Base-by-base conservation (phyloP, 2,113 vertebrate genomes). In the Rhombomys opimus region DNA sequence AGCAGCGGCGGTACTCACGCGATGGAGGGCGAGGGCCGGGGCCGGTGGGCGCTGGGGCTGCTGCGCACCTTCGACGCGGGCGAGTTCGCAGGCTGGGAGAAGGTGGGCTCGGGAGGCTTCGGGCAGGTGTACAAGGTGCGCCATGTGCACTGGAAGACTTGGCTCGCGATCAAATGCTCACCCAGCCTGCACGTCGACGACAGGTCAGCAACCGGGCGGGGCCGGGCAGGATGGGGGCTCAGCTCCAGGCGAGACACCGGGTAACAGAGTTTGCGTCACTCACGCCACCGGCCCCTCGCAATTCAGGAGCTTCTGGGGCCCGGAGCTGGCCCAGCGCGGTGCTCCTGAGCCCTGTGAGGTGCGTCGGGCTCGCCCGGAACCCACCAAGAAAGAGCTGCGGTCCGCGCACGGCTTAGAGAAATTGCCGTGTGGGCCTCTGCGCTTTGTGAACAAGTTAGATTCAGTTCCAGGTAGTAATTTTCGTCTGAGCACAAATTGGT, bases 91-190 rank as follows among this genome's bases (percentile, higher is more conserved):
- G 99, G 98, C 96, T 99, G 99, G 99, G 99, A 99, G 98, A 99
- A 99, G 95, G 99, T 99, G 57, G 99, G 99, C 94, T 99, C 99
- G 1, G 99, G 99, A 17, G 99, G 99, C 76, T 99, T 99, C 98
- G 99, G 99, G 96, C 99, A 99, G 98, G 99, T 99, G 96, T 99
- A 99, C 97, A 99, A 99, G 98, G 99, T 99, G 94, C 99, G 99
- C 90, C 99, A 99, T 59, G 98, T 99, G 78, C 99, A 99, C 98
- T 99, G 99, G 99, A 99, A 99, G 98, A 99, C 99, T 15, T 99
- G 99, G 99, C 99, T 99, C 97, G 99, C 99, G 95, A 99, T 99
- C 98, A 99, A 99, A 98, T 99, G 99, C 85, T 99, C 99, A 91
- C 99, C 99, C 77, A 99, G 99, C 97, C 99, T 99, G 90, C 99